phyloP scores from a whole-genome alignment of 1,140 invertebrate species.

The Trichonephila inaurata region DNA sequence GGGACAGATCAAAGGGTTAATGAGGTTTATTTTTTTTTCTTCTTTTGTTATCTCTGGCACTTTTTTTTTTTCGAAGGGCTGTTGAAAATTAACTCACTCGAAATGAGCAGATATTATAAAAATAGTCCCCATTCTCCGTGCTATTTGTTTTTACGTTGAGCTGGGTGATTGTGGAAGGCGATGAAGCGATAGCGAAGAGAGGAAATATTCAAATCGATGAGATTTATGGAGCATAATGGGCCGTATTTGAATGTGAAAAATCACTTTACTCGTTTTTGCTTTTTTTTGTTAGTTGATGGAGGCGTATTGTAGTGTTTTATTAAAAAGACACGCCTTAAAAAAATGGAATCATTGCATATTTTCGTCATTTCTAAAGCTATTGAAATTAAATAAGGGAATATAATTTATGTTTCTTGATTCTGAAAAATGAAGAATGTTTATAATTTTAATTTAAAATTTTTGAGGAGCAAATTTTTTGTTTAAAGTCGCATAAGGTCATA shows the following conservation, averaged over 20 bases:
- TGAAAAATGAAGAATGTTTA: no score
- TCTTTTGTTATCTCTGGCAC: no score
- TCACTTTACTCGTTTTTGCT: not conserved
- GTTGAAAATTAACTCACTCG: constrained; percentile 20
- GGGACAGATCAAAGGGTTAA: constrained; percentile 33
- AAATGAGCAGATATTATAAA: constrained; percentile 30
- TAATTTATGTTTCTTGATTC: no score
- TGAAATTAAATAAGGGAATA: no score
- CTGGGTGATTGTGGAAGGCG: not conserved
- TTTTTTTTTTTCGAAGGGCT: not conserved
- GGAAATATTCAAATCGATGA: constrained; percentile 6
- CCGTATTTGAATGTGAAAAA: constrained; percentile 18
- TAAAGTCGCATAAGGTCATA: no score
- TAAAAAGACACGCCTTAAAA: not conserved
- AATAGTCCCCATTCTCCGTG: not conserved
- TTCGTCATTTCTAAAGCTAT: not conserved
- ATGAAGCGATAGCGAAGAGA: not conserved
- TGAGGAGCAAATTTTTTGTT: no score
- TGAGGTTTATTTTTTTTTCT: not conserved
- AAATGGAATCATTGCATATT: not conserved
- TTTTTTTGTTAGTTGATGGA: not conserved
- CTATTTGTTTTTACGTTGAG: not conserved
- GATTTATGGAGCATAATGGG: not conserved
- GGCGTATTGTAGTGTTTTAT: not conserved
- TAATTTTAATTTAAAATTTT: no score